Base-by-base conservation (phyloP, 2,797 vertebrate species). In the Rhadinocentrus ornatus region DNA sequence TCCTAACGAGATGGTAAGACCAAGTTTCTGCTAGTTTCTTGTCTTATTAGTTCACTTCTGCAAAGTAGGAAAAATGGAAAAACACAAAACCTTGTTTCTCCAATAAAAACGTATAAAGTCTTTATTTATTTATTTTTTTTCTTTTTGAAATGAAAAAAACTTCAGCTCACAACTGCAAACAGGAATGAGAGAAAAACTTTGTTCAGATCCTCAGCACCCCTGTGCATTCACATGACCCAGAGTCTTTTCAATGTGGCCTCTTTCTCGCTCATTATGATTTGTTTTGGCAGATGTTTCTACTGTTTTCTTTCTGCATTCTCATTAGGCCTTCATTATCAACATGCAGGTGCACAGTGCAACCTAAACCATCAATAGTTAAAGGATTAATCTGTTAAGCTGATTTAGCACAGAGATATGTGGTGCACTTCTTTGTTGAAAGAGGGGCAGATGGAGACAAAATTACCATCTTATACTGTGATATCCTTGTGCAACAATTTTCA, bases 311-410 rank as follows among this genome's bases (percentile, higher is more conserved):
- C 71, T 48, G 66, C 69, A 56, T 57, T 71, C 87, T 89, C 85
- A 87, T 92, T 88, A 77, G 71, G 78, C 80, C 82, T 86, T 90
- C 74, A 82, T 90, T 73, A 85, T 88, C 78, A 83, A 75, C 75
- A 78, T 80, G 79, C 84, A 88, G 89, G 90, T 86, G 85, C 81
- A 76, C 78, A 84, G 88, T 65, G 72, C 77, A 87, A 88, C 78
- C 80, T 62, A 67, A 88, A 84, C 75, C 86, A 75, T 87, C 83
- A 90, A 87, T 91, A 87, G 89, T 89, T 87, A 83, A 88, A 72
- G 85, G 83, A 89, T 90, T 87, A 80, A 85, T 90, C 77, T 88
- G 88, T 88, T 89, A 89, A 91, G 84, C 84, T 71, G 76, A 41
- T 89, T 91, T 85, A 83, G 80, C 4, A 78, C 75, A 59, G 75